Conservation (phyloP, 1,140 invertebrate species). For the Lasaia peninsularis region DNA sequence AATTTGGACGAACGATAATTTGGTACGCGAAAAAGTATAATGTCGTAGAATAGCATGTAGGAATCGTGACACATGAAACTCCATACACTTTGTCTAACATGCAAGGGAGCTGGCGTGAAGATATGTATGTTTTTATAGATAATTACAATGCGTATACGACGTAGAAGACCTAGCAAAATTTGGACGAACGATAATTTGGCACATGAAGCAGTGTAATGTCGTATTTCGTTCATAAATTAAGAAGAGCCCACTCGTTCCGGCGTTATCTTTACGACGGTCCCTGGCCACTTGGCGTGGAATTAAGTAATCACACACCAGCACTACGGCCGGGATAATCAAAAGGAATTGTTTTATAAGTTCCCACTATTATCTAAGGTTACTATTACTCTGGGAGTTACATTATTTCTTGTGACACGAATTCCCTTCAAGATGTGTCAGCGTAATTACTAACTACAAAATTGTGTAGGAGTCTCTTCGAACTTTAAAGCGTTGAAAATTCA, state of each 20-base stretch:
- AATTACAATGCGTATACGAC: neutral
- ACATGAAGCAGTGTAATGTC: constrained; percentile 26
- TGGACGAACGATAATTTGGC: constrained; percentile 26
- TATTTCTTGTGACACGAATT: neutral
- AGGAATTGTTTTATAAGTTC: constrained; percentile 28
- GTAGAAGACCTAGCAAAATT: neutral
- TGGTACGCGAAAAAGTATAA: constrained; percentile 28
- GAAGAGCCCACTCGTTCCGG: constrained; percentile 49
- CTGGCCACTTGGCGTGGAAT: constrained; percentile 53
- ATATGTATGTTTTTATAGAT: too few relatives aligned
- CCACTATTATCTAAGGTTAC: constrained; percentile 6
- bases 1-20: constrained; percentile 19
- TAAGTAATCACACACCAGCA: constrained; percentile 50
- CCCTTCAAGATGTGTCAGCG: neutral
- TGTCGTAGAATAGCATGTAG: too few relatives aligned
- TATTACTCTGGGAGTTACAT: constrained; percentile 8
- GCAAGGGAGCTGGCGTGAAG: too few relatives aligned
- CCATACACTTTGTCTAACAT: too few relatives aligned
- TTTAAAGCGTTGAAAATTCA: too few relatives aligned
- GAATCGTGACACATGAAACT: too few relatives aligned
- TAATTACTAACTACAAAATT: too few relatives aligned
- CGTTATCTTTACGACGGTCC: constrained; percentile 61
- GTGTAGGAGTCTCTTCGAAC: too few relatives aligned
- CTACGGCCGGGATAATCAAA: constrained; percentile 31
- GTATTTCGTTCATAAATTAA: constrained; percentile 42